These are phyloP conservation scores for Cettia cetti DNA, from an alignment of 2,113 vertebrate genomes.

Conservation along the genomic window DNA sequence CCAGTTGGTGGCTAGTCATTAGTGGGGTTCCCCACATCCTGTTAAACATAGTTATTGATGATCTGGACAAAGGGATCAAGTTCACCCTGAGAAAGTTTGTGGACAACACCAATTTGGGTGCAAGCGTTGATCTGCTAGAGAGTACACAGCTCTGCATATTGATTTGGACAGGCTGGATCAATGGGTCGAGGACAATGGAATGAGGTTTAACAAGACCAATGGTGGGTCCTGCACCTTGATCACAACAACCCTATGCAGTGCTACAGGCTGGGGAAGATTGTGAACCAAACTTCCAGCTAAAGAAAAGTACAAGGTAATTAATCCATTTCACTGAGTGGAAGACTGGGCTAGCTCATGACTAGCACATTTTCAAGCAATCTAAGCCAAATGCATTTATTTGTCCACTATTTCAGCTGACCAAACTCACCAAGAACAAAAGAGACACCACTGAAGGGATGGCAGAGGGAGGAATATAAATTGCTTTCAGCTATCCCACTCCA, in stretches of 20 bases:
- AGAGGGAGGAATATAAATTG: background rate
- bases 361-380: background rate
- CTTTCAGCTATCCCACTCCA: background rate
- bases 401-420: background rate
- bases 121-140: background rate
- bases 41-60: background rate
- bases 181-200: accelerated
- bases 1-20: background rate
- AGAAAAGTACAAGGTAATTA: background rate
- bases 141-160: background rate
- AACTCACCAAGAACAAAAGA: background rate
- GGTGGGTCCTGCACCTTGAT: background rate
- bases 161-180: background rate
- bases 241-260: background rate
- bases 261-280: background rate
- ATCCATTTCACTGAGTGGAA: background rate
- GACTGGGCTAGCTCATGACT: background rate
- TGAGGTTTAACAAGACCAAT: background rate
- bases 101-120: background rate
- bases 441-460: background rate
- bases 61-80: background rate
- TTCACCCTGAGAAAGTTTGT: background rate
- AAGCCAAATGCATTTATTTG: background rate
- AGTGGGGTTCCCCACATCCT: background rate
- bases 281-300: background rate